phyloP scores from a whole-genome alignment of 2,888 invertebrate genomes.

The Sylvicola fuscatus region DNA sequence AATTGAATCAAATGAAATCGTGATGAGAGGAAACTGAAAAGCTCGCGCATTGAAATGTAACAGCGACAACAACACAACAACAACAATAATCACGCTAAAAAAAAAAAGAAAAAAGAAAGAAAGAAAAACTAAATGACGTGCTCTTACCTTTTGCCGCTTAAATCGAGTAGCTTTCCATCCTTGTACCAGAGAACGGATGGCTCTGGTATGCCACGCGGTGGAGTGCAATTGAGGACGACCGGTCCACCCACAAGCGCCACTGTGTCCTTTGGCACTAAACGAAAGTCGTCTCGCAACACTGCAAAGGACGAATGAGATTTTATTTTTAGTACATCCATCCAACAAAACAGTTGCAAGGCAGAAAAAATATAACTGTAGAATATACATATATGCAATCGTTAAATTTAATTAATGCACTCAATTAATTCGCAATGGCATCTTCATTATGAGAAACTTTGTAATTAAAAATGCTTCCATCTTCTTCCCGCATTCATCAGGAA shows the following conservation, averaged over 20 bases:
- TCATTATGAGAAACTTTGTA: too few relatives aligned
- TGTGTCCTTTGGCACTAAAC: conserved; percentile 12
- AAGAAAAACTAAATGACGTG: not conserved
- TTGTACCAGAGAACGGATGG: conserved; percentile 15
- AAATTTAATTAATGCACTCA: too few relatives aligned
- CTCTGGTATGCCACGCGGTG: conserved; percentile 13
- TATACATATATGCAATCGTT: too few relatives aligned
- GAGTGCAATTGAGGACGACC: conserved; percentile 13
- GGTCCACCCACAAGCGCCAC: conserved; percentile 14
- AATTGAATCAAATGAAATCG: too few relatives aligned
- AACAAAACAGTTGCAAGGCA: too few relatives aligned
- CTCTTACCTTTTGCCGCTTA: conserved; percentile 13
- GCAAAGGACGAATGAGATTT: not conserved
- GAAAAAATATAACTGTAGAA: too few relatives aligned
- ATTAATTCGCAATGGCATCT: too few relatives aligned
- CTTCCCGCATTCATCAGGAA: too few relatives aligned
- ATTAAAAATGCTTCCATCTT: too few relatives aligned
- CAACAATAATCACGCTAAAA: not conserved
- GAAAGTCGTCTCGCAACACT: conserved; percentile 13
- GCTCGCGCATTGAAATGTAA: not conserved
- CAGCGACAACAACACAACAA: not conserved
- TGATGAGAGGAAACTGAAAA: too few relatives aligned
- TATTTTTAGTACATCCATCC: too few relatives aligned
- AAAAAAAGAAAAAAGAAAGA: not conserved
- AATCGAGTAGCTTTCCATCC: conserved; percentile 13